Percentiles rank a stretch among this genome's conserved stretches.
Conservation (phyloP, 2,888 invertebrate genomes). For the Calameuta idolon region DNA sequence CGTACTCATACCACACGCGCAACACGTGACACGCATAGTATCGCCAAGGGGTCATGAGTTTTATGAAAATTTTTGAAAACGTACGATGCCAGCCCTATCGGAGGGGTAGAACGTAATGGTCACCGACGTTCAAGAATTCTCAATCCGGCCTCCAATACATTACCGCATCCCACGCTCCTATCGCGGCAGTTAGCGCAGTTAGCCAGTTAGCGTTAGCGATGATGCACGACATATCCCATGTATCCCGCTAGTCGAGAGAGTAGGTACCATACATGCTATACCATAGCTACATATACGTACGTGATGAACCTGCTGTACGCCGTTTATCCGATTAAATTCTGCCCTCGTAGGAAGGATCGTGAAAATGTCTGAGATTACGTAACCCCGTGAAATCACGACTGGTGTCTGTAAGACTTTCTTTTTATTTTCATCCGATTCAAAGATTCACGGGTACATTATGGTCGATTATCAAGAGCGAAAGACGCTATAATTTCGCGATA, state of each 20-base stretch:
- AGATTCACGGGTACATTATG: not conserved
- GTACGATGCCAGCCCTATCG: too few relatives aligned
- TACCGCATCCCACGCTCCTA: slow-evolving; percentile 27
- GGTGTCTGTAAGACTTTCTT: not conserved
- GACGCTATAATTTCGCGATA: too few relatives aligned
- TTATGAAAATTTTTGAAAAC: slow-evolving; percentile 25
- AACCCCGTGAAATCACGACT: too few relatives aligned
- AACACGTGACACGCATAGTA: slow-evolving; percentile 45
- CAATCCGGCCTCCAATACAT: slow-evolving; percentile 21
- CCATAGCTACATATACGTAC: too few relatives aligned
- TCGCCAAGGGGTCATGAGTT: slow-evolving; percentile 37
- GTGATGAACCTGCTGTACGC: too few relatives aligned
- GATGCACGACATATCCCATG: slow-evolving; percentile 37
- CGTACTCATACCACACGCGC: not conserved
- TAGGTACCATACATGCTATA: not conserved
- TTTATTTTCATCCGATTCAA: not conserved
- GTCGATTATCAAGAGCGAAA: too few relatives aligned
- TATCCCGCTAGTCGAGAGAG: slow-evolving; percentile 13
- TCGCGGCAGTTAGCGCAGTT: slow-evolving; percentile 28
- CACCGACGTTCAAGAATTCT: slow-evolving; percentile 11
- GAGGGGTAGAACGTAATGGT: not conserved
- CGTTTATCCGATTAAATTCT: too few relatives aligned
- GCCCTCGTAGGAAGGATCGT: too few relatives aligned
- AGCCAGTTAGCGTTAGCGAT: slow-evolving; percentile 34
- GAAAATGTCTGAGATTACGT: too few relatives aligned